phyloP scores from a whole-genome alignment of 2,113 vertebrate genomes.

The Herpailurus yagouaroundi region DNA sequence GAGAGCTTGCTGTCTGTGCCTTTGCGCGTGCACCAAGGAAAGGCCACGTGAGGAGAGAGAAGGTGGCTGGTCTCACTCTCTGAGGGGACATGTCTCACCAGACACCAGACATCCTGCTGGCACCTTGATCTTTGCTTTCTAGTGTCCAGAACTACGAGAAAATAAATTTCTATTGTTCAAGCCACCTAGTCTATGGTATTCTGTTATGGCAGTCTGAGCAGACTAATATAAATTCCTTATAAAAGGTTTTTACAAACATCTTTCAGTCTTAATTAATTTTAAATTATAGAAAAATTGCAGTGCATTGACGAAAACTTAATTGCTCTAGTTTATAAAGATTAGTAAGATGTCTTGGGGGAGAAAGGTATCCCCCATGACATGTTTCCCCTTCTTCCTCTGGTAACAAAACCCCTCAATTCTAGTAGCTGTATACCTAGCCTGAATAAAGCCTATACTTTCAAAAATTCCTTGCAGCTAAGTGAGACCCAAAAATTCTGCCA shows the following conservation, averaged over 20 bases:
- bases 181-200: background rate
- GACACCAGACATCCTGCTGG: background rate
- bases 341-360: background rate
- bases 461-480: background rate
- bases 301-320: background rate
- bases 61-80: background rate
- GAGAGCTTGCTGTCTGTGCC: background rate
- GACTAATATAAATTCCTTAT: background rate
- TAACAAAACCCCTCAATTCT: background rate
- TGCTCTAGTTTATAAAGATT: background rate
- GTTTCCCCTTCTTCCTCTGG: background rate
- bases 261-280: background rate
- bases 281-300: background rate
- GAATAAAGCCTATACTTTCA: background rate
- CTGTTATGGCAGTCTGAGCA: background rate
- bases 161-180: background rate
- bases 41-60: background rate
- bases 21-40: background rate
- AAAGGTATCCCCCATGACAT: background rate
- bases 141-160: background rate
- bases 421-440: background rate
- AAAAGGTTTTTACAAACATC: background rate
- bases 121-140: background rate
- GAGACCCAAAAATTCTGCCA: background rate
- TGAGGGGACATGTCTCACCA: background rate